Evolutionary conservation across 2,888 invertebrate species (phyloP).

Genomic region (Athetis lepigone): DNA sequence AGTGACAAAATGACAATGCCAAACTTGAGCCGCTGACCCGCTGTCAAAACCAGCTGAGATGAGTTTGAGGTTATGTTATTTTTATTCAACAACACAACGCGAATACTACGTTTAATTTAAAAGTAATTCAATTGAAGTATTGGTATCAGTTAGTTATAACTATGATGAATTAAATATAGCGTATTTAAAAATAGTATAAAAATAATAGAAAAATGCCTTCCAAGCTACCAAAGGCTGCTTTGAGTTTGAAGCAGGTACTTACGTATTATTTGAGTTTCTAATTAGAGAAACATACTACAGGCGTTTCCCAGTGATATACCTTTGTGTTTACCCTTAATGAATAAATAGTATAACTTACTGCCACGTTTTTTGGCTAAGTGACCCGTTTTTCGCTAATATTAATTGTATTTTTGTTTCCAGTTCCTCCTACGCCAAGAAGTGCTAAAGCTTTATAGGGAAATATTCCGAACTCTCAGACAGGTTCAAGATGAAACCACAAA

Average conservation of each 20-base stretch:
- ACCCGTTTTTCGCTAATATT: background rate
- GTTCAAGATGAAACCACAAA: slow-evolving; percentile 92
- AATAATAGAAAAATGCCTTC: slow-evolving; percentile 70
- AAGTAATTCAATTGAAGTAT: background rate
- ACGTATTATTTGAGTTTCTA: too few species aligned
- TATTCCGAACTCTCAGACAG: slow-evolving; percentile 92
- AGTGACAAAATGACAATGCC: too few species aligned
- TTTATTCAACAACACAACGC: background rate
- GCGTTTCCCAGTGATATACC: background rate
- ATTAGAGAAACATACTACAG: background rate
- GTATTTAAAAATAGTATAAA: background rate
- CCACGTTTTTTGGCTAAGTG: too few species aligned
- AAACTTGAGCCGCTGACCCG: background rate
- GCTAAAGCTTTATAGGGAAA: slow-evolving; percentile 93
- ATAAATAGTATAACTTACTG: too few species aligned
- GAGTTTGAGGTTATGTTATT: slow-evolving; percentile 39
- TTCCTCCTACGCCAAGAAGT: slow-evolving; percentile 95
- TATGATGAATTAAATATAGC: too few species aligned
- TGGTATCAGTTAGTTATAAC: background rate
- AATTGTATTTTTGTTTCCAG: slow-evolving; percentile 88
- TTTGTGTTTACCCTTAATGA: background rate
- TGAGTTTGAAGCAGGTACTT: slow-evolving; percentile 92
- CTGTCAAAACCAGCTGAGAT: slow-evolving; percentile 56
- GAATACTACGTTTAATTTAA: background rate
- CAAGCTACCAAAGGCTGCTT: slow-evolving; percentile 85